Evolutionary conservation across 2,888 invertebrate genomes (phyloP), one percentile per base, ranked within the genome.

Genomic region (Xestia sexstrigata): DNA sequence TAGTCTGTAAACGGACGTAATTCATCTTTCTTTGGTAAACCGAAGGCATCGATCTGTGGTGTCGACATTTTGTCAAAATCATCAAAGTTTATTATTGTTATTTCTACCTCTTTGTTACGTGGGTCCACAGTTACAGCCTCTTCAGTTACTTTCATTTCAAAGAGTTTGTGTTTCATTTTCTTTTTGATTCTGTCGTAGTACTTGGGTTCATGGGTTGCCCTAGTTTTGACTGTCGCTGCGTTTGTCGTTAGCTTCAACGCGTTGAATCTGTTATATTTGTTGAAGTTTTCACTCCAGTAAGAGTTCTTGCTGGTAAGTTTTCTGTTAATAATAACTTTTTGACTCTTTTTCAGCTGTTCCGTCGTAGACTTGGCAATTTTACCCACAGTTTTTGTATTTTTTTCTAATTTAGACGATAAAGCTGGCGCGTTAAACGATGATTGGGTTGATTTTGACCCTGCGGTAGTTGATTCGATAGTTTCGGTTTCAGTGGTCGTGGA

Each of bases 61-160:
- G 69, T 47, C 3, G 85, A 63, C 1, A 76, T 26, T 49, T 82
- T 84, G 13, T 84, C 78, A 5, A 76, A 67, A 62, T 89, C 86
- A 45, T 90, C 88, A 35, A 90, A 85, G 72, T 91, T 84, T 13
- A 91, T 90, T 26, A 91, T 87, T 8, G 91, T 90, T 67, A 91
- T 81, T 58, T 91, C 89, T 17, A 89, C 78, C 15, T 87, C 86
- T 55, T 84, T 88, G 17, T 77, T 74, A 0, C 11, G 55, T 20
- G 81, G 60, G 11, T 74, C 62, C 6, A 30, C 6, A 26, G 49
- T 26, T 1, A n/a, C 7, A 1, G 17, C 0, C 0, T 69, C 71
- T 47, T 6, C 20, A 0, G 60, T 7, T 0, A 30, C 69, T 74
- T 88, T 70, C 52, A 80, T 79, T 23, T 86, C 78, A 35, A 82